These are phyloP conservation scores for Cyphomyrmex costatus DNA, from an alignment of 1,140 invertebrate genomes.

Conservation along the genomic window DNA sequence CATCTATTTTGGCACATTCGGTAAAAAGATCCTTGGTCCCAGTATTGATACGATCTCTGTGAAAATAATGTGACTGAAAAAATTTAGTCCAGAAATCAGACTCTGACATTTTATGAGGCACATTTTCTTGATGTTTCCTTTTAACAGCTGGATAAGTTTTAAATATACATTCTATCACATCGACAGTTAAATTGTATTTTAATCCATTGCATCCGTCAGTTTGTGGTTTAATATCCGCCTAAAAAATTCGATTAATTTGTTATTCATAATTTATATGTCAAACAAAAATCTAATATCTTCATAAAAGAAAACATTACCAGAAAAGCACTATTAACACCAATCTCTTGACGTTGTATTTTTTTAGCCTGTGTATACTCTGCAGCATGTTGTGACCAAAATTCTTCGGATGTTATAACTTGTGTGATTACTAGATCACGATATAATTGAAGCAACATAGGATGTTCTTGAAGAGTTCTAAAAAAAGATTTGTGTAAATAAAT, in stretches of 20 bases:
- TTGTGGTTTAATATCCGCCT: slow-evolving; percentile 98
- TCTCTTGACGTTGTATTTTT: slow-evolving; percentile 92
- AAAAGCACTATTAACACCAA: slow-evolving; percentile 89
- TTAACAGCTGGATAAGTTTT: slow-evolving; percentile 99
- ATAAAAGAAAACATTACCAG: slow-evolving; percentile 74
- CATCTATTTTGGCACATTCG: slow-evolving; percentile 98
- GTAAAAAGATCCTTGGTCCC: slow-evolving; percentile 97
- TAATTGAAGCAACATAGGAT: slow-evolving; percentile 93
- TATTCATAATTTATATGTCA: slow-evolving; percentile 4
- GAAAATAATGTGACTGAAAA: slow-evolving; percentile 99
- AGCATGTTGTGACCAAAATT: slow-evolving; percentile 98
- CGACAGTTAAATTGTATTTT: slow-evolving; percentile 98
- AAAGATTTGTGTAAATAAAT: slow-evolving; percentile 9
- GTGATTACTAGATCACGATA: slow-evolving; percentile 98
- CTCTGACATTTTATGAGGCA: slow-evolving; percentile 98
- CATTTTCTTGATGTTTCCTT: slow-evolving; percentile 98
- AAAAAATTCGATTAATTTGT: slow-evolving; percentile 67
- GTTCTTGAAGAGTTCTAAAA: slow-evolving; percentile 92
- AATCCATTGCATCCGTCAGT: slow-evolving; percentile 98
- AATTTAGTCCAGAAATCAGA: slow-evolving; percentile 99
- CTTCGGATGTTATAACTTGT: slow-evolving; percentile 97
- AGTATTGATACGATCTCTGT: slow-evolving; percentile 96
- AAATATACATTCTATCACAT: slow-evolving; percentile 99
- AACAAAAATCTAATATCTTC: slow-evolving; percentile 31
- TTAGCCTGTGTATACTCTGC: slow-evolving; percentile 92